These are phyloP conservation scores for Ormyrus nitidulus DNA, from an alignment of 2,888 invertebrate species.

Conservation along the genomic window DNA sequence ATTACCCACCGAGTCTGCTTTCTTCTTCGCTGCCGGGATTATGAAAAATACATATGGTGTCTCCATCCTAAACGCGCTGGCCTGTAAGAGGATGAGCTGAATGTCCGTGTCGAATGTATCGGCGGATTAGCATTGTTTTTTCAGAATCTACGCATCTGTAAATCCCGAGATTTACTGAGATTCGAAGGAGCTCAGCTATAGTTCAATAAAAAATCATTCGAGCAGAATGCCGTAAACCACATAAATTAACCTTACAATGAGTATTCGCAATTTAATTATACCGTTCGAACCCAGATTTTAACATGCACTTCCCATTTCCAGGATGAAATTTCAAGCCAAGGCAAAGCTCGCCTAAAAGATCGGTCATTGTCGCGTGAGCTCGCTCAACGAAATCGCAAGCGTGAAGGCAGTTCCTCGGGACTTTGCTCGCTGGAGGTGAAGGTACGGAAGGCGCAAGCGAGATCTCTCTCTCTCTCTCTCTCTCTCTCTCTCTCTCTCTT, in stretches of 20 bases:
- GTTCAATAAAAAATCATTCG: neutral
- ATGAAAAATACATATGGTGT: conserved; percentile 44
- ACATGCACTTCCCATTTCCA: too few species aligned
- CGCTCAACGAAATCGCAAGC: conserved; percentile 70
- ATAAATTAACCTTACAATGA: too few species aligned
- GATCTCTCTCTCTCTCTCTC: conserved; percentile 12
- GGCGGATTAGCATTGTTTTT: neutral
- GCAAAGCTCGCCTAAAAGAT: conserved; percentile 26
- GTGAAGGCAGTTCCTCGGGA: conserved; percentile 70
- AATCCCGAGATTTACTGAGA: conserved; percentile 1
- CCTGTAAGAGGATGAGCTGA: conserved; percentile 16
- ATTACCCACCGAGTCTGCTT: conserved; percentile 20
- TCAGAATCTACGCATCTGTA: neutral
- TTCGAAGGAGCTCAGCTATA: neutral
- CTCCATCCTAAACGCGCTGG: neutral
- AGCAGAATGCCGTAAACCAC: neutral
- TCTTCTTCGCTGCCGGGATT: conserved; percentile 1
- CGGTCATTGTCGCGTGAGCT: conserved; percentile 47
- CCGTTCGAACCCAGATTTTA: too few species aligned
- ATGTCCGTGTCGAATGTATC: conserved; percentile 2
- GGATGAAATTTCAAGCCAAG: neutral
- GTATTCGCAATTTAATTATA: too few species aligned
- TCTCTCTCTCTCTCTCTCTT: too few species aligned
- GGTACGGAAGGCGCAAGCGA: conserved; percentile 68
- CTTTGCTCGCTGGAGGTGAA: conserved; percentile 29